phyloP scores from a whole-genome alignment of 2,888 invertebrate species.

The Netelia virgata region DNA sequence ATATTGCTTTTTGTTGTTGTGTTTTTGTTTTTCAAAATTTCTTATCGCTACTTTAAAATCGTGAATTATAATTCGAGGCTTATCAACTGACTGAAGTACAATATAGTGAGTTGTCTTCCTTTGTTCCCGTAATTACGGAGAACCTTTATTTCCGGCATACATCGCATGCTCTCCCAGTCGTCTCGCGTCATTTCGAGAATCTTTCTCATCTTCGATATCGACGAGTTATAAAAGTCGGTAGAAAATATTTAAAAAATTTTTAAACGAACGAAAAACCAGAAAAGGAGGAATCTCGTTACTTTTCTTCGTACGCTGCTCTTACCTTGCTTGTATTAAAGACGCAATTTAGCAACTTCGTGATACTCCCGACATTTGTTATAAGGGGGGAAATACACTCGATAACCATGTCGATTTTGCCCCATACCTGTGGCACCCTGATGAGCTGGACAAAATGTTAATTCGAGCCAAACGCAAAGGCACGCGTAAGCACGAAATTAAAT shows the following conservation, averaged over 20 bases:
- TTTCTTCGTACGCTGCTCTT: background rate
- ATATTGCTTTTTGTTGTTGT: too few relatives aligned
- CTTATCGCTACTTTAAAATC: too few relatives aligned
- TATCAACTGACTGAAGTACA: background rate
- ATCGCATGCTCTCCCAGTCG: background rate
- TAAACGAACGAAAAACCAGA: background rate
- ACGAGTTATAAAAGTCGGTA: background rate
- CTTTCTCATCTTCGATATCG: constrained; percentile 4
- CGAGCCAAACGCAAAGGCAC: background rate
- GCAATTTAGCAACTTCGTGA: constrained; percentile 7
- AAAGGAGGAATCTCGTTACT: background rate
- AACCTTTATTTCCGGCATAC: background rate
- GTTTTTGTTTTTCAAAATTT: too few relatives aligned
- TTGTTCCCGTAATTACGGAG: background rate
- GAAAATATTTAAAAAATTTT: background rate
- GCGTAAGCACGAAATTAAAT: background rate
- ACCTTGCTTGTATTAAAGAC: background rate
- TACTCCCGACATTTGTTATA: background rate
- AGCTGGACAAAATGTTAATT: background rate
- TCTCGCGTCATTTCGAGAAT: constrained; percentile 1
- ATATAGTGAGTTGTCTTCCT: background rate
- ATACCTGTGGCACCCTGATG: background rate
- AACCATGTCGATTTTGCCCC: background rate
- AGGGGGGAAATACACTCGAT: constrained; percentile 6
- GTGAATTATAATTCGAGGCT: background rate